A percentile compares a stretch with the other conserved stretches of the same genome.
phyloP scores from a whole-genome alignment of 2,888 invertebrate genomes.

The Amaurobius ferox region DNA sequence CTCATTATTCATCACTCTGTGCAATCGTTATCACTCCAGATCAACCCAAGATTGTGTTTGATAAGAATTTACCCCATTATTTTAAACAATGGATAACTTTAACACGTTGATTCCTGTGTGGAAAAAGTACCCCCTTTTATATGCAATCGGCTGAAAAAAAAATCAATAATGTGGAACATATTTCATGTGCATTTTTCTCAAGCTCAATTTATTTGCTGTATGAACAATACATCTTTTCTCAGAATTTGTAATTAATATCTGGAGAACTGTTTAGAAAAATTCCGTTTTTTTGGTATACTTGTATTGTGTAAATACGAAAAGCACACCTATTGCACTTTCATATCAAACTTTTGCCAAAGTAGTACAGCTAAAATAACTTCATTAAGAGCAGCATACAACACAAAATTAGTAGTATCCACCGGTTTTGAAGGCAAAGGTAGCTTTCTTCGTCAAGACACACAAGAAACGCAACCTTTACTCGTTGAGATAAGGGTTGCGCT shows the following conservation, averaged over 20 bases:
- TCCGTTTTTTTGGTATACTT: no score
- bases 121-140: conserved; percentile 5
- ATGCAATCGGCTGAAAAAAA: conserved; percentile 2
- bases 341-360: no score
- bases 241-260: conserved; percentile 5
- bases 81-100: conserved; percentile 8
- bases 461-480: no score
- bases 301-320: no score
- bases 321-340: no score
- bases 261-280: no score
- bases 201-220: not conserved
- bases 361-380: no score
- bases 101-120: not conserved
- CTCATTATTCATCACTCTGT: not conserved
- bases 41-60: not conserved
- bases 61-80: conserved; percentile 5
- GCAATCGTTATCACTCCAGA: not conserved
- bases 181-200: conserved; percentile 6
- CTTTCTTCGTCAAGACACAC: no score
- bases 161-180: conserved; percentile 13
- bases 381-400: no score
- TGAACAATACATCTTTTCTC: conserved; percentile 6
- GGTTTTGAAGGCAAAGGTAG: no score
- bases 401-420: no score
- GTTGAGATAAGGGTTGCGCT: no score